Percentiles rank a stretch among this genome's conserved stretches.
Conservation (phyloP, 2,113 vertebrate species). For the Bos taurus region DNA sequence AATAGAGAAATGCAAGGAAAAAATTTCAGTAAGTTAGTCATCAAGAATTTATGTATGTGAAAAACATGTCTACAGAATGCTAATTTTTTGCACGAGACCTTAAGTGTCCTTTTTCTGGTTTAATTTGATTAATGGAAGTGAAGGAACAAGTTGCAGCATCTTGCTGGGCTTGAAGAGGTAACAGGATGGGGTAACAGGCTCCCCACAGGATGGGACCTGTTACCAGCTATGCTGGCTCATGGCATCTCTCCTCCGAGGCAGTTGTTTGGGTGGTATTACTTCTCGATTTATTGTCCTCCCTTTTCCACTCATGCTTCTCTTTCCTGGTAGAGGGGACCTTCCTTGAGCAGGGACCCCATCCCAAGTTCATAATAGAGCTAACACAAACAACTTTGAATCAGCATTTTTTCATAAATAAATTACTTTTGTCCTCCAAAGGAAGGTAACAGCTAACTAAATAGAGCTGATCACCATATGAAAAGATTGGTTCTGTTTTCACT, state of each 20-base stretch:
- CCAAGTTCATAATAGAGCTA: background rate
- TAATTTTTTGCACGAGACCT: background rate
- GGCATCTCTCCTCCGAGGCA: background rate
- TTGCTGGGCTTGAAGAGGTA: background rate
- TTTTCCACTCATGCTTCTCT: background rate
- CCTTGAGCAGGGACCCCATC: background rate
- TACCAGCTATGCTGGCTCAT: background rate
- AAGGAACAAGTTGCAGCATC: background rate
- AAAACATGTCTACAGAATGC: background rate
- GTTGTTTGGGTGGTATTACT: background rate
- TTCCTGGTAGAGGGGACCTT: background rate
- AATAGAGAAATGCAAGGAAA: background rate
- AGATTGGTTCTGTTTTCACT: background rate
- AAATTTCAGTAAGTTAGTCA: background rate
- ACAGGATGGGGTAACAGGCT: background rate
- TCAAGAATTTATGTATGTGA: background rate
- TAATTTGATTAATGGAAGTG: background rate
- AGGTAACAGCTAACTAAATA: background rate
- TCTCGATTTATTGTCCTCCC: background rate
- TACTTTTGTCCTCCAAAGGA: background rate
- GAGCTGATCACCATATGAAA: background rate
- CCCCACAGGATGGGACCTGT: background rate
- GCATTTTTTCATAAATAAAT: background rate
- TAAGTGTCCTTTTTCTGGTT: background rate
- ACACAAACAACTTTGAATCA: background rate